phyloP scores from a whole-genome alignment of 2,113 vertebrate species.

The Dolichotis patagonum region DNA sequence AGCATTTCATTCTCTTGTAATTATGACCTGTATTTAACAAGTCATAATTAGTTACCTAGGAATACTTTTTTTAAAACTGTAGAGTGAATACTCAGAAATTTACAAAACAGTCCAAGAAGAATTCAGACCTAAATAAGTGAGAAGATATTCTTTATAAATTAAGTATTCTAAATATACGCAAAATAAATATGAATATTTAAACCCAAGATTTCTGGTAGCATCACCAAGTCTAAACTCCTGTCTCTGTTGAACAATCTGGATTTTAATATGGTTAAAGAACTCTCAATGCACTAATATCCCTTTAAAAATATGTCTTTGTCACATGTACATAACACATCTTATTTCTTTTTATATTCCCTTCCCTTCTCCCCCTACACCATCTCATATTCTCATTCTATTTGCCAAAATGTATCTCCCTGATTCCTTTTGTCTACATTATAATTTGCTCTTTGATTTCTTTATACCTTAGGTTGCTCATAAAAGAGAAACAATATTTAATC shows the following conservation, averaged over 20 bases:
- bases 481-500: not conserved
- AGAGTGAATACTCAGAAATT: not conserved
- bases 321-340: not conserved
- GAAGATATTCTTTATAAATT: not conserved
- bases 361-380: not conserved
- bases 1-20: too few relatives aligned
- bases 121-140: not conserved
- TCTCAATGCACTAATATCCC: not conserved
- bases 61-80: not conserved
- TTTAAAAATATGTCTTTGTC: not conserved
- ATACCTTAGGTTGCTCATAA: not conserved
- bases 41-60: not conserved
- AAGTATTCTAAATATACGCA: not conserved
- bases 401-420: not conserved
- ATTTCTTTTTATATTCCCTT: not conserved
- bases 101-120: not conserved
- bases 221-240: not conserved
- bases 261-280: not conserved
- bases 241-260: not conserved
- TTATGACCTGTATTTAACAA: not conserved
- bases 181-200: too few relatives aligned
- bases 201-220: accelerated
- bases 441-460: not conserved
- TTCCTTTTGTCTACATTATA: not conserved
- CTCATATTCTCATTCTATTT: not conserved